These are phyloP conservation scores for Autographa gamma DNA, from an alignment of 2,888 invertebrate species.

Conservation along the genomic window DNA sequence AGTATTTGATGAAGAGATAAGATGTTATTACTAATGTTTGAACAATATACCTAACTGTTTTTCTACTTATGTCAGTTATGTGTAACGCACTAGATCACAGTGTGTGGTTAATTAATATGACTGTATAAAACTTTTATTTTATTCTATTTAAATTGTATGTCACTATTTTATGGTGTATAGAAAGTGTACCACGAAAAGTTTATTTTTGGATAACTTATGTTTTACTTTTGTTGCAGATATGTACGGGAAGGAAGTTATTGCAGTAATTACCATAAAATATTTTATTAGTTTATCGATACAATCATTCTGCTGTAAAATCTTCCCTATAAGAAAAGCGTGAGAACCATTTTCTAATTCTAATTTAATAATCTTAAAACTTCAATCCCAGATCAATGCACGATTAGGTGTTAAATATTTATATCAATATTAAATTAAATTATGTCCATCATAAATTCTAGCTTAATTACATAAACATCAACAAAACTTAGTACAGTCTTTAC, in stretches of 20 bases:
- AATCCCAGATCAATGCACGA: constrained; percentile 30
- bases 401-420: constrained; percentile 39
- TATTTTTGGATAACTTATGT: neutral
- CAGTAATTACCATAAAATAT: neutral
- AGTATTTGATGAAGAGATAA: constrained; percentile 49
- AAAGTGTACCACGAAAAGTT: neutral
- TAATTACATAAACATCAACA: constrained; percentile 39
- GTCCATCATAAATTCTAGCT: constrained; percentile 31
- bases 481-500: constrained; percentile 18
- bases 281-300: neutral
- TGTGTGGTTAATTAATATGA: too few species aligned
- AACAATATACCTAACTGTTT: constrained; percentile 10
- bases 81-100: neutral
- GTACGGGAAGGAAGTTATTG: too few species aligned
- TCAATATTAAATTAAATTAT: constrained; percentile 39
- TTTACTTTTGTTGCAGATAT: neutral
- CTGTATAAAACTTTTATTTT: too few species aligned
- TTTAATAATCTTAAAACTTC: constrained; percentile 25
- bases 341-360: constrained; percentile 27
- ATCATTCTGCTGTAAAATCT: neutral
- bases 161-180: too few species aligned
- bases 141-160: too few species aligned
- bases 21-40: constrained; percentile 19
- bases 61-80: neutral
- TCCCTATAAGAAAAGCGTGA: constrained; percentile 39